phyloP scores from a whole-genome alignment of 2,888 invertebrate species.

The Chouioia cunea region DNA sequence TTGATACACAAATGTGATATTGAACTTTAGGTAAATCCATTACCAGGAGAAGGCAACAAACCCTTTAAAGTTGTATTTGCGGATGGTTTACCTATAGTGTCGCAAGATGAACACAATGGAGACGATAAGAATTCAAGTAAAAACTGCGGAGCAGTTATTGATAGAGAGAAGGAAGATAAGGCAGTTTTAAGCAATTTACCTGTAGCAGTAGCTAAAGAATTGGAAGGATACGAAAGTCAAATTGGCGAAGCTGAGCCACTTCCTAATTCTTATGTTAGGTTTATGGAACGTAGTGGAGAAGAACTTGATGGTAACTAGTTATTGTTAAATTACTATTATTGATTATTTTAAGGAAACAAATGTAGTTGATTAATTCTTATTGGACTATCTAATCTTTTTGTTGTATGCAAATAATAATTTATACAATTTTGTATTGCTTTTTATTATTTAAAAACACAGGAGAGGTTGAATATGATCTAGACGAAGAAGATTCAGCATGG shows the following conservation, averaged over 20 bases:
- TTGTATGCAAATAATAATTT: too few species aligned
- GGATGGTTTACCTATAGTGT: slow-evolving; percentile 78
- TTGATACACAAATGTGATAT: neutral
- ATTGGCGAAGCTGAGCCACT: slow-evolving; percentile 81
- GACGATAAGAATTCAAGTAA: slow-evolving; percentile 58
- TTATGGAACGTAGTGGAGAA: slow-evolving; percentile 94
- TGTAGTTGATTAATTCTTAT: too few species aligned
- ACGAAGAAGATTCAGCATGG: slow-evolving; percentile 98
- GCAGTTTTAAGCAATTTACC: slow-evolving; percentile 61
- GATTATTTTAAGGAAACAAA: too few species aligned
- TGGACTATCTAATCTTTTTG: too few species aligned
- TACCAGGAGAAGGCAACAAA: slow-evolving; percentile 64
- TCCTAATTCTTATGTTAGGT: slow-evolving; percentile 91
- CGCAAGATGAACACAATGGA: slow-evolving; percentile 74
- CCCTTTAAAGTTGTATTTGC: slow-evolving; percentile 70
- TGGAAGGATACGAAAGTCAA: slow-evolving; percentile 63
- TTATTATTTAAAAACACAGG: too few species aligned
- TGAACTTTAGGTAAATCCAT: slow-evolving; percentile 56
- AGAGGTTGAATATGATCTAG: slow-evolving; percentile 93
- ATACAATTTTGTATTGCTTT: too few species aligned
- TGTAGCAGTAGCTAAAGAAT: slow-evolving; percentile 62
- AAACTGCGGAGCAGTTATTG: slow-evolving; percentile 53
- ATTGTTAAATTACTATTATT: slow-evolving; percentile 1
- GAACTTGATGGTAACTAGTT: slow-evolving; percentile 91
- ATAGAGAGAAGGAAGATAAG: slow-evolving; percentile 65